Percentiles rank a stretch among this genome's conserved stretches.
These are phyloP conservation scores for Peromyscus eremicus DNA, from an alignment of 2,797 vertebrate species.

Conservation along the genomic window DNA sequence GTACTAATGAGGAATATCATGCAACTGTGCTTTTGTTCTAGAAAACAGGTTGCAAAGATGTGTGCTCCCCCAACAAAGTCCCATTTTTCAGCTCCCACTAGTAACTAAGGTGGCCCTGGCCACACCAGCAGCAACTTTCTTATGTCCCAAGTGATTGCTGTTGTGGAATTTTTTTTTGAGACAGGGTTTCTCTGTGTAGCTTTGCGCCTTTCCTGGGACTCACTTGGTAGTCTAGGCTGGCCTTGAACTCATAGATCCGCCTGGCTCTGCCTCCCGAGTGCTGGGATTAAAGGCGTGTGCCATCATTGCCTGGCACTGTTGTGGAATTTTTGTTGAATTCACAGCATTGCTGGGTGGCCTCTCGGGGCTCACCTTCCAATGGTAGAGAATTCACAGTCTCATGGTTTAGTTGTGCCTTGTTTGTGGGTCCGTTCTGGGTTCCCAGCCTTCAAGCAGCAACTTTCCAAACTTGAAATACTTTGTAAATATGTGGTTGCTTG, in stretches of 20 bases:
- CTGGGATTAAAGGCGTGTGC: too few relatives aligned
- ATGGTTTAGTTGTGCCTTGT: background rate
- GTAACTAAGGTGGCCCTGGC: background rate
- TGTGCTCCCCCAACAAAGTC: background rate
- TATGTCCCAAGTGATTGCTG: background rate
- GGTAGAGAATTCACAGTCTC: background rate
- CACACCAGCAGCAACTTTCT: background rate
- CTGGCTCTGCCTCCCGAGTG: too few relatives aligned
- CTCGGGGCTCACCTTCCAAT: background rate
- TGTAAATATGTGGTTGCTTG: background rate
- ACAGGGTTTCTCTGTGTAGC: too few relatives aligned
- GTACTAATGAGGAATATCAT: background rate
- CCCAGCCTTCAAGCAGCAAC: background rate
- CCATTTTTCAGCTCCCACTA: background rate
- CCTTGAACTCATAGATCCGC: too few relatives aligned
- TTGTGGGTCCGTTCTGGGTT: background rate
- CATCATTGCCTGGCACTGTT: too few relatives aligned
- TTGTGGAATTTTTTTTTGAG: background rate
- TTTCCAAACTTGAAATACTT: conserved; percentile 18
- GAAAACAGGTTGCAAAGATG: background rate
- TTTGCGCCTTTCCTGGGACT: too few relatives aligned
- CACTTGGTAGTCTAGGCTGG: too few relatives aligned
- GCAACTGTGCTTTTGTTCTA: background rate
- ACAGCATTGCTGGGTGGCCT: background rate
- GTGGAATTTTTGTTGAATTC: background rate